Base-by-base conservation (phyloP, 2,888 invertebrate genomes). In the Cetonia aurata region DNA sequence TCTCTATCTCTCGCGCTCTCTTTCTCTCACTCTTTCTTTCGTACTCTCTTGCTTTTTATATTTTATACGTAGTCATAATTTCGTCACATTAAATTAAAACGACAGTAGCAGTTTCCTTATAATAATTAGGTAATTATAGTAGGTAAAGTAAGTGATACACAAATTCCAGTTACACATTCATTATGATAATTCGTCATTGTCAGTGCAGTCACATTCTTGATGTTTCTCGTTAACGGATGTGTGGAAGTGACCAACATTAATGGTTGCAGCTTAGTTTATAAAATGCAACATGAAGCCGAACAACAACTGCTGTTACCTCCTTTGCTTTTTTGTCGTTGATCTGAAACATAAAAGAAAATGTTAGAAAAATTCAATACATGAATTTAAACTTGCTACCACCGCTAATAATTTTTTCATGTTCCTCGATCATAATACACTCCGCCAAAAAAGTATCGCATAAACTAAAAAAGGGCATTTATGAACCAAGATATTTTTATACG, bases 291-390 rank as follows among this genome's bases (percentile, higher is more conserved):
- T 78, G 95, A 93, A 81, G 95, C 91, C 81, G 95, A 94, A 90
- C 96, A 96, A 90, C 96, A 96, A 91, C 94, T 94, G 89, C 94
- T 95, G 81, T 95, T 94, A 78, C 95, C 95, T 78, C 95, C 95
- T 92, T 96, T 96, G 88, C 95, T 95, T 87, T 96, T 96, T 88
- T 95, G 95, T 88, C 95, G 91, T 90, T 96, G 95, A 92, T 96
- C 96, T 96, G 90, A 79, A 92, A 89, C 3, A 37, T 50, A 17
- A 50, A 50, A 50, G 15, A 17, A 50, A 4, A 15, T 50, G 9
- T 50, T 19, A 17, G 50, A 17, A 9, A 50, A 9, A n/a, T 50
- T 17, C 50, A 0, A 19, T 17, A 3, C 15, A 15, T 13, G 6
- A 50, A 15, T 50, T 12, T 46, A 13, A n/a, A n/a, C n/a, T 46